A percentile compares a stretch with the other conserved stretches of the same genome.
Evolutionary conservation across 1,140 invertebrate species (phyloP).

Genomic region (Eumaeus atala): DNA sequence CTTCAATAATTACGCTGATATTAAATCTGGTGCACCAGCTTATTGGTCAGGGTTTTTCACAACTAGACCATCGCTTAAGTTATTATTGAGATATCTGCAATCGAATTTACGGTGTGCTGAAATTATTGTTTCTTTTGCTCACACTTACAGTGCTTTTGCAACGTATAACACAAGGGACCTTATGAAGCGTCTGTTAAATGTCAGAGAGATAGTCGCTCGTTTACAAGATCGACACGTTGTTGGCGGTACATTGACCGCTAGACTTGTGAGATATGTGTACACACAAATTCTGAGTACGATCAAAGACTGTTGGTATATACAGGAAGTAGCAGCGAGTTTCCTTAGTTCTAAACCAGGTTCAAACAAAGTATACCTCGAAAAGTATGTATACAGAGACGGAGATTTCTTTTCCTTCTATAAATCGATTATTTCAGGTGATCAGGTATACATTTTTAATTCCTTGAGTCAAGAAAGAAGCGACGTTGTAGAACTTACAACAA

Average conservation of each 20-base stretch:
- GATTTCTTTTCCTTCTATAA: slow-evolving; percentile 77
- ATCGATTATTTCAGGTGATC: slow-evolving; percentile 67
- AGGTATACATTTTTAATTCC: slow-evolving; percentile 85
- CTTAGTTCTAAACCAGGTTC: slow-evolving; percentile 64
- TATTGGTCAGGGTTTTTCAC: slow-evolving; percentile 95
- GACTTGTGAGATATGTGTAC: slow-evolving; percentile 39
- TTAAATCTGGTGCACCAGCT: slow-evolving; percentile 83
- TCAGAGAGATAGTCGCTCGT: slow-evolving; percentile 77
- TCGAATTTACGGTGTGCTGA: slow-evolving; percentile 85
- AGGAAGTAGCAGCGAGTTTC: slow-evolving; percentile 46
- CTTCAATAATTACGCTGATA: slow-evolving; percentile 93
- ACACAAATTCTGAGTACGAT: slow-evolving; percentile 38
- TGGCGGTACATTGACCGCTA: slow-evolving; percentile 43
- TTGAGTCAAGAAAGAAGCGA: slow-evolving; percentile 81
- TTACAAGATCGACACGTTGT: slow-evolving; percentile 51
- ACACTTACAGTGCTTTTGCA: slow-evolving; percentile 78
- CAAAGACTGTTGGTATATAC: slow-evolving; percentile 58
- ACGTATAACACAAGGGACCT: slow-evolving; percentile 65
- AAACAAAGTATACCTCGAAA: slow-evolving; percentile 80
- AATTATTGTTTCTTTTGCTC: slow-evolving; percentile 85
- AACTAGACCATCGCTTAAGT: slow-evolving; percentile 89
- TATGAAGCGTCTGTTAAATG: slow-evolving; percentile 78
- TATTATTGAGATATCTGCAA: slow-evolving; percentile 86
- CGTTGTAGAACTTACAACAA: slow-evolving; percentile 79
- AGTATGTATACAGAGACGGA: slow-evolving; percentile 81